These are phyloP conservation scores for Chelon auratus DNA, from an alignment of 2,797 vertebrate species.

Conservation along the genomic window DNA sequence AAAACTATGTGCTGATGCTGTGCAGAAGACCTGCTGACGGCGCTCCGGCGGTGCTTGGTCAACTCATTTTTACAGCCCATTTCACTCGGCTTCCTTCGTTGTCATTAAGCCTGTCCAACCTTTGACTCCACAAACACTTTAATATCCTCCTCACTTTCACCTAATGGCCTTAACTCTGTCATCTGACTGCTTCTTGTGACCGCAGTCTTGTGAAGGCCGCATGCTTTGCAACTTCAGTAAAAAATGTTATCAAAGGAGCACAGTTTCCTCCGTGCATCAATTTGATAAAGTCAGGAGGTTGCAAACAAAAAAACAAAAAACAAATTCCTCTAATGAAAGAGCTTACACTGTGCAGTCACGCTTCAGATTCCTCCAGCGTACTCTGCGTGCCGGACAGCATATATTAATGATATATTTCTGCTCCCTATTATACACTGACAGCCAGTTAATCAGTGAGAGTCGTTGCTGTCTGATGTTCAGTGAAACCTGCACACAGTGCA, in stretches of 20 bases:
- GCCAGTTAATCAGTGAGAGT: conserved; percentile 60
- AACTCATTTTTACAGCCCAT: conserved; percentile 41
- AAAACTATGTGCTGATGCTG: conserved; percentile 64
- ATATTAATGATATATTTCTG: conserved; percentile 52
- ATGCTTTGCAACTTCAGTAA: background rate
- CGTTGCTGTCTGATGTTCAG: conserved; percentile 54
- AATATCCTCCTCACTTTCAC: conserved; percentile 28
- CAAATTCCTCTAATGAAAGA: conserved; percentile 12
- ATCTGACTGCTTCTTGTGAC: conserved; percentile 34
- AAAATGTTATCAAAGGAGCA: conserved; percentile 7
- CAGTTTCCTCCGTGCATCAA: background rate
- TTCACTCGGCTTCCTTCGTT: conserved; percentile 49
- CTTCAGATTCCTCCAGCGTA: conserved; percentile 23
- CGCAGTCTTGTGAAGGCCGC: conserved; percentile 28
- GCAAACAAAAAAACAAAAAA: conserved; percentile 5
- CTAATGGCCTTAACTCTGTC: conserved; percentile 35
- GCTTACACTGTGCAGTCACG: conserved; percentile 37
- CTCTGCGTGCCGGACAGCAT: conserved; percentile 22
- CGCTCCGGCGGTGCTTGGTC: conserved; percentile 42
- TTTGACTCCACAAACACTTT: conserved; percentile 33
- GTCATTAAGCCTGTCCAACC: conserved; percentile 31
- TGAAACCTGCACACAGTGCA: conserved; percentile 62
- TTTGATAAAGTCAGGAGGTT: conserved; percentile 25
- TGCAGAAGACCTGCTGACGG: conserved; percentile 59
- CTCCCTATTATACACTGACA: conserved; percentile 59